Conservation (phyloP, 2,888 invertebrate genomes). For the Himalopsyche kuldschensis region DNA sequence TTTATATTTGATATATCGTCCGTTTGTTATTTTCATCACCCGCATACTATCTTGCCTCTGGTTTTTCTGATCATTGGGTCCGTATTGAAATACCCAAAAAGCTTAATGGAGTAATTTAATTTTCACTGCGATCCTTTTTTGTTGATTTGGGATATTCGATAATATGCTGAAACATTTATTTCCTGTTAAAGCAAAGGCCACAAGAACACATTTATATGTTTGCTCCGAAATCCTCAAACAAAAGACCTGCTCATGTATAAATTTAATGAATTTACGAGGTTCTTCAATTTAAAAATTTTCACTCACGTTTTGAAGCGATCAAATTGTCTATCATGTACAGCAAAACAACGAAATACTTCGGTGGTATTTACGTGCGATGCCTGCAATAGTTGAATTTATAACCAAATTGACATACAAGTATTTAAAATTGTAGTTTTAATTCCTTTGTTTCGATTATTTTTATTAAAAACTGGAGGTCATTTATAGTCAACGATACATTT, state of each 20-base stretch:
- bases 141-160: not conserved
- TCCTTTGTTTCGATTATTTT: too few species aligned
- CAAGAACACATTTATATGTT: not conserved
- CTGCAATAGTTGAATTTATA: too few species aligned
- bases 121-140: not conserved
- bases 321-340: not conserved
- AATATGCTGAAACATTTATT: not conserved
- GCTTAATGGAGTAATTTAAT: not conserved
- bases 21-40: not conserved
- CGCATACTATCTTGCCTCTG: not conserved
- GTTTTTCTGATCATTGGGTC: not conserved
- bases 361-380: too few species aligned
- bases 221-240: not conserved
- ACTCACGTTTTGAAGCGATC: not conserved
- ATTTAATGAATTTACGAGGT: not conserved
- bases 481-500: too few species aligned
- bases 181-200: not conserved
- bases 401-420: too few species aligned
- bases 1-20: not conserved
- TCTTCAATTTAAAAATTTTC: not conserved
- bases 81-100: not conserved
- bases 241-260: not conserved
- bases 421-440: too few species aligned
- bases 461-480: too few species aligned
- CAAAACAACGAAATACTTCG: too few species aligned